Conservation (phyloP, 2,113 vertebrate genomes). For the Scophthalmus maximus region DNA sequence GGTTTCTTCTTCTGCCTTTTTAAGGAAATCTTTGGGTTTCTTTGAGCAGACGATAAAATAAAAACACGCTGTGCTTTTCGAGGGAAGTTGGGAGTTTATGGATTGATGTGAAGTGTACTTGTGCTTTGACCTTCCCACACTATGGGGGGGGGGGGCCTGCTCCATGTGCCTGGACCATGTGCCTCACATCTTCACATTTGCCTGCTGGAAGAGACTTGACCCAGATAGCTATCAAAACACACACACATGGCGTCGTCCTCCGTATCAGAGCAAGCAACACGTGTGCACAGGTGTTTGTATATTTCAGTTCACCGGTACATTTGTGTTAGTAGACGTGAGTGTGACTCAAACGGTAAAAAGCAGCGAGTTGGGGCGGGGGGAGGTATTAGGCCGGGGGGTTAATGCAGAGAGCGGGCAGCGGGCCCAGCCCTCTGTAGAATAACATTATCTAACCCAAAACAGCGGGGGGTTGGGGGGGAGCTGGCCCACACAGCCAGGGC, state of each 20-base stretch:
- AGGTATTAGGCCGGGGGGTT: conserved; percentile 57
- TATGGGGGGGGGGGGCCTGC: conserved; percentile 3
- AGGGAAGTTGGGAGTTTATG: conserved; percentile 44
- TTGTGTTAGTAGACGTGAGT: conserved; percentile 10
- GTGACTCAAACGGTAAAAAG: conserved; percentile 26
- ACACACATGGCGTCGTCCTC: conserved; percentile 9
- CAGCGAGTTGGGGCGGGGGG: conserved; percentile 24
- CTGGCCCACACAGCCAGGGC: conserved; percentile 65
- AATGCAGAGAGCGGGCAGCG: conserved; percentile 65
- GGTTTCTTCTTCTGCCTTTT: conserved; percentile 11
- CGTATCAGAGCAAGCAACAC: neutral
- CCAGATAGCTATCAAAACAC: conserved; percentile 55
- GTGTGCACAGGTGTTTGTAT: conserved; percentile 15
- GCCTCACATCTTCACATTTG: conserved; percentile 54
- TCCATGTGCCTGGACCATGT: conserved; percentile 23
- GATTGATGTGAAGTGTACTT: conserved; percentile 58
- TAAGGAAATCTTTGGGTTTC: conserved; percentile 9
- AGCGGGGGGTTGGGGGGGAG: conserved; percentile 60
- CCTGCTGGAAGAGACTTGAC: conserved; percentile 34
- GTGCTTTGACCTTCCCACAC: conserved; percentile 60
- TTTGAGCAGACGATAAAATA: conserved; percentile 7
- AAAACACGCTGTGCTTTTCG: conserved; percentile 34
- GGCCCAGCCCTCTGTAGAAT: conserved; percentile 75
- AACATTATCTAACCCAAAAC: conserved; percentile 82
- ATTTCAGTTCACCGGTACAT: neutral